Evolutionary conservation across 2,888 invertebrate species (phyloP).

Genomic region (Stenchaetothrips biformis): DNA sequence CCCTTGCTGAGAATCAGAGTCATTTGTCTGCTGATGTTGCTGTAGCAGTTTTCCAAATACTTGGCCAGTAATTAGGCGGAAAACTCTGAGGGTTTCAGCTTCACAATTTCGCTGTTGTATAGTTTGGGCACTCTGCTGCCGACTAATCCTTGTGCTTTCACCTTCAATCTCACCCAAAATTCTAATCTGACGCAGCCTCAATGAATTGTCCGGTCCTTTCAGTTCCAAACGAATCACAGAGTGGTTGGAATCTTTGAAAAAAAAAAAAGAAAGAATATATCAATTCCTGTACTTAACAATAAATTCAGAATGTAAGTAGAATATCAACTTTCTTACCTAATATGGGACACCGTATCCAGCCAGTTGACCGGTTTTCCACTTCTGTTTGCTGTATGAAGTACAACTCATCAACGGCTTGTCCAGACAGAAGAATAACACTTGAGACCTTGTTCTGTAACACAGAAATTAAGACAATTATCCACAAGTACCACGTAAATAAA

Average conservation of each 20-base stretch:
- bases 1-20: not conserved
- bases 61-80: conserved; percentile 85
- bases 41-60: conserved; percentile 46
- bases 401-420: conserved; percentile 75
- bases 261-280: conserved; percentile 30
- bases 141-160: conserved; percentile 50
- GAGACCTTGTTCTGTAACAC: conserved; percentile 79
- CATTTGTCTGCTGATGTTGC: not conserved
- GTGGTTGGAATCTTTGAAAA: conserved; percentile 48
- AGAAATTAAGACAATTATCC: not conserved
- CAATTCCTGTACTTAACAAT: not conserved
- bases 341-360: conserved; percentile 87
- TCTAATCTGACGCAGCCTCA: conserved; percentile 80
- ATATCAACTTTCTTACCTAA: conserved; percentile 51
- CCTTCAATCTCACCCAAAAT: conserved; percentile 61
- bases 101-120: conserved; percentile 86
- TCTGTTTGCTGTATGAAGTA: conserved; percentile 76
- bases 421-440: conserved; percentile 77
- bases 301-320: conserved; percentile 17
- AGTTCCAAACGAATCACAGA: conserved; percentile 71
- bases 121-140: conserved; percentile 51
- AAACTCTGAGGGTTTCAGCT: conserved; percentile 85
- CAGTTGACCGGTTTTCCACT: conserved; percentile 75
- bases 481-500: conserved; percentile 13
- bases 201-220: conserved; percentile 85